Base-by-base conservation (phyloP, 2,113 vertebrate genomes). In the Sceloporus undulatus region DNA sequence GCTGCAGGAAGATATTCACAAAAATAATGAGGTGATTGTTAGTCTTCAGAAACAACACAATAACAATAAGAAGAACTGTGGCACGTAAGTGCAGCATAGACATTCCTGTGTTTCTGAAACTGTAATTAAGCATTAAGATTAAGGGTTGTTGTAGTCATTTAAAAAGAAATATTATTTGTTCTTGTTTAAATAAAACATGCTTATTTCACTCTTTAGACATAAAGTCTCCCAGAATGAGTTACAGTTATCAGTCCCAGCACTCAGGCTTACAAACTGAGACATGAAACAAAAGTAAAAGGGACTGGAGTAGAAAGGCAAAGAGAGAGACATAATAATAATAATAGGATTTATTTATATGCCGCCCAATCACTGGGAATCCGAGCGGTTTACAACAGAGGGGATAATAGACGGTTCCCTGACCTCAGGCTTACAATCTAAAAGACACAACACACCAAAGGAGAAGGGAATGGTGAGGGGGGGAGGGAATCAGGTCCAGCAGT, bases 1-100 rank as follows among this genome's bases (percentile, higher is more conserved):
- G 4, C 84, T 97, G 86, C 85, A 91, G 68, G 96, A 97, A 93
- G 94, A 93, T 48, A 96, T 96, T 91, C 94, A 92, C 38, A 94
- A 77, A 56, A 90, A 85, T 91, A 96, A 96, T 27, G 96, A 97
- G 48, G 91, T 88, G 85, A 94, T 97, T 93, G 79, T 66, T 92
- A 85, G 95, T 91, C 93, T 97, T 71, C 88, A 19, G 80, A 97
- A 96, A 88, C 94, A 94, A 85, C 96, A 90, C 2, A 83, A 95
- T 79, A 94, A 56, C 1, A 94, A 85, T 84, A 97, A 94, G 90
- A 94, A 95, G 82, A 96, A 8, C 78, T 93, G 89, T 92, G 90
- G 75, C 29, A 75, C 0, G 97, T 97, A 91, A 96, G 97, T 97
- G 94, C 93, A 68, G 92, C 21, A 79, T 34, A 75, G 14, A 91